Conservation (phyloP, 2,797 vertebrate genomes). For the Microtus agrestis region DNA sequence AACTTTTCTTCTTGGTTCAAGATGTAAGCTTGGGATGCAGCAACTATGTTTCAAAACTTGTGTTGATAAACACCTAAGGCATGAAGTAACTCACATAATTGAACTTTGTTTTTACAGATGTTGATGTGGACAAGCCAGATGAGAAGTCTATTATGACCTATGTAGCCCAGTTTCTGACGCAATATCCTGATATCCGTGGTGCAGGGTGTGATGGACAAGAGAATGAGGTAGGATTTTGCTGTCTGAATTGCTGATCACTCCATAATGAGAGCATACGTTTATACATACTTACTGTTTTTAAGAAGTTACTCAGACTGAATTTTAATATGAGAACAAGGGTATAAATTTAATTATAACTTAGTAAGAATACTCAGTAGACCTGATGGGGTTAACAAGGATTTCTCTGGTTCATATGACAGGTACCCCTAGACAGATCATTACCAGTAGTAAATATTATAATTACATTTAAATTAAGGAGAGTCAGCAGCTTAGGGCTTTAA, state of each 20-base stretch:
- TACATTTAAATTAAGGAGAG: not conserved
- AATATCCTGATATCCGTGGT: slow-evolving; percentile 91
- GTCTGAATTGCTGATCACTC: accelerated
- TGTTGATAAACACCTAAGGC: not conserved
- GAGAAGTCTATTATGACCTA: slow-evolving; percentile 99
- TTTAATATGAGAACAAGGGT: not conserved
- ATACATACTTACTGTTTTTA: not conserved
- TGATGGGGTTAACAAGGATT: not conserved
- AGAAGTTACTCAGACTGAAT: slow-evolving; percentile 15
- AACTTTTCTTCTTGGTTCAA: not conserved
- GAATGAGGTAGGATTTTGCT: slow-evolving; percentile 90
- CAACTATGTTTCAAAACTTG: not conserved
- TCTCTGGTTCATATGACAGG: not conserved
- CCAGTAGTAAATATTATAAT: not conserved
- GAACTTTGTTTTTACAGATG: slow-evolving; percentile 89
- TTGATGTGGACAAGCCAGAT: slow-evolving; percentile 98
- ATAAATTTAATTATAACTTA: not conserved
- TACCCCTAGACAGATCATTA: not conserved
- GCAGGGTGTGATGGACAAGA: slow-evolving; percentile 87
- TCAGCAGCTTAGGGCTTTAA: not conserved
- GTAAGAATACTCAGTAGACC: not conserved
- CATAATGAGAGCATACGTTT: not conserved
- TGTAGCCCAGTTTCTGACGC: slow-evolving; percentile 97
- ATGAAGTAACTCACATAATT: not conserved
- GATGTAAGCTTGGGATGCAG: not conserved